Conservation (phyloP, 2,113 vertebrate genomes). For the Sturnus vulgaris region DNA sequence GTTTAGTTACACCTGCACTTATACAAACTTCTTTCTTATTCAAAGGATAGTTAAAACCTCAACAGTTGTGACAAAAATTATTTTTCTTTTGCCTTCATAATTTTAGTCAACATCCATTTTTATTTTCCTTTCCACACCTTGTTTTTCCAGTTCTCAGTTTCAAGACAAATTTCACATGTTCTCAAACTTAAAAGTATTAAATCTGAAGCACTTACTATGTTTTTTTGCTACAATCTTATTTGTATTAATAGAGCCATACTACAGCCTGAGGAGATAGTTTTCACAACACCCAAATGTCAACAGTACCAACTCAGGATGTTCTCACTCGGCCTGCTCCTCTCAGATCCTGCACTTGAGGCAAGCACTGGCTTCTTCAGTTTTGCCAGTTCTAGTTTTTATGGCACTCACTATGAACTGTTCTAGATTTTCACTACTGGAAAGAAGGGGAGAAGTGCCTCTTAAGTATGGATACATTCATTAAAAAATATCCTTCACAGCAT, state of each 20-base stretch:
- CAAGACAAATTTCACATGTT: neutral
- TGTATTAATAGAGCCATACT: neutral
- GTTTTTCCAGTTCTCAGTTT: neutral
- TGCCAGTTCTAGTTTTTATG: neutral
- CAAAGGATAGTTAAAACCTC: neutral
- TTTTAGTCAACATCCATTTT: neutral
- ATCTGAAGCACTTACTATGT: neutral
- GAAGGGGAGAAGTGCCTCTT: neutral
- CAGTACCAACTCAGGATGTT: neutral
- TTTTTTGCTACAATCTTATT: neutral
- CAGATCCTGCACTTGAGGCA: neutral
- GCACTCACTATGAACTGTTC: neutral
- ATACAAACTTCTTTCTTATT: neutral
- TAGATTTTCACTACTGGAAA: neutral
- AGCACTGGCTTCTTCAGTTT: neutral
- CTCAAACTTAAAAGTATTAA: neutral
- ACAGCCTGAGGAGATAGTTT: neutral
- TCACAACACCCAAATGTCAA: neutral
- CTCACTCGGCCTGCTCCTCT: neutral
- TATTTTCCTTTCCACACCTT: neutral
- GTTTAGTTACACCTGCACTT: neutral
- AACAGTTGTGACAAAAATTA: neutral
- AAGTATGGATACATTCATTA: neutral
- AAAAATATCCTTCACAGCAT: neutral
- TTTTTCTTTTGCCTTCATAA: neutral